Evolutionary conservation across 2,888 invertebrate species (phyloP).

Genomic region (Perizoma affinitatum): DNA sequence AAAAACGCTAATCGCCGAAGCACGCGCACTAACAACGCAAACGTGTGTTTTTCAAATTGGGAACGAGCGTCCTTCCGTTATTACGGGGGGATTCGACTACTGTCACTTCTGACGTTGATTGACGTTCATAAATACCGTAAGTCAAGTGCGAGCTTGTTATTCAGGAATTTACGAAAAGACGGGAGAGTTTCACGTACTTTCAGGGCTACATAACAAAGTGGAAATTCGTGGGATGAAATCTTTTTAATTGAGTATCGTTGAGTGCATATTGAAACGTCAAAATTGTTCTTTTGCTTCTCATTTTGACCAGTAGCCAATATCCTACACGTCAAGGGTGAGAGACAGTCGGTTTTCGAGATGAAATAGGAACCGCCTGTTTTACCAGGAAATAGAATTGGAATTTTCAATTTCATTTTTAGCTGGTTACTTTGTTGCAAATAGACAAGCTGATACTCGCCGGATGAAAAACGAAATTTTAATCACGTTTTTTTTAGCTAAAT

Average conservation of each 20-base stretch:
- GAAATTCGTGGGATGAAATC: slow-evolving; percentile 27
- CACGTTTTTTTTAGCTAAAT: slow-evolving; percentile 19
- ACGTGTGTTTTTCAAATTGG: slow-evolving; percentile 83
- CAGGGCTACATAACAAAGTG: slow-evolving; percentile 38
- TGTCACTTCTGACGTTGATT: slow-evolving; percentile 82
- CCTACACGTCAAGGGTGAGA: slow-evolving; percentile 73
- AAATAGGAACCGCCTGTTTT: slow-evolving; percentile 76
- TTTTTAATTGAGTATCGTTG: slow-evolving; percentile 47
- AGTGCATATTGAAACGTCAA: slow-evolving; percentile 83
- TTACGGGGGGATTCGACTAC: slow-evolving; percentile 79
- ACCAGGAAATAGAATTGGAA: slow-evolving; percentile 75
- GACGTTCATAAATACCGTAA: slow-evolving; percentile 79
- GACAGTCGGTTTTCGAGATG: slow-evolving; percentile 63
- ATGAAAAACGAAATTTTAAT: slow-evolving; percentile 28
- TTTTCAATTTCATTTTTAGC: slow-evolving; percentile 72
- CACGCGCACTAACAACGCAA: slow-evolving; percentile 73
- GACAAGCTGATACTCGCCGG: slow-evolving; percentile 43
- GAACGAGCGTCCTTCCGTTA: slow-evolving; percentile 71
- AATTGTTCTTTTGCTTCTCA: slow-evolving; percentile 80
- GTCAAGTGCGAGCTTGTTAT: slow-evolving; percentile 77
- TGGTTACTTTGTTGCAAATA: slow-evolving; percentile 63
- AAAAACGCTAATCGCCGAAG: slow-evolving; percentile 82
- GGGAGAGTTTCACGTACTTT: slow-evolving; percentile 56
- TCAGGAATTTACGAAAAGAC: slow-evolving; percentile 63
- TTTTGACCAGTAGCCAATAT: slow-evolving; percentile 78